Base-by-base conservation (phyloP, 1,140 invertebrate species). In the Brachionus calyciflorus region DNA sequence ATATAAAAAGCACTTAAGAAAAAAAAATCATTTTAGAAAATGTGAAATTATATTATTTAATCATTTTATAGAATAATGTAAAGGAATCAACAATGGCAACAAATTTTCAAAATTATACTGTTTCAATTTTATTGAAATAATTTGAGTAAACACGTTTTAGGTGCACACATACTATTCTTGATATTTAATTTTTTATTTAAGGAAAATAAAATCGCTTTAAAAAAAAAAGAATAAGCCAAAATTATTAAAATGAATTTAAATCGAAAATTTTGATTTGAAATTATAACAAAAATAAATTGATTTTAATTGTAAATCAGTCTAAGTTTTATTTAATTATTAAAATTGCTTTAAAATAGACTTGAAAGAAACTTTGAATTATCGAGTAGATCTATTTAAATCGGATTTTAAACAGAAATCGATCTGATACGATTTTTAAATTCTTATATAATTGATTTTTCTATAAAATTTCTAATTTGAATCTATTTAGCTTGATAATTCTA, bases 71-170 rank as follows among this genome's bases (percentile, higher is more conserved):
- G 55, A 60, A 60, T 60, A 60, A 60, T 60, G 37, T 33, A 9
- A n/a, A 60, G 55, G 55, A 60, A 60, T 30, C 37, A 60, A 37
- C 55, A 60, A 60, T 60, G 55, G 55, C 55, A 60, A 37, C 55
- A 60, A 60, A 33, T 60, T 57, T 60, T 60, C 28, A 37, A 60
- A 60, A 60, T 60, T 60, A 60, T 37, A 60, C 55, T 60, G 55
- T 60, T 60, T 60, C 55, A 60, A 37, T 60, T 60, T 37, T 60
- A 60, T 33, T 60, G 37, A 60, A 60, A 37, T 5, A 37, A 33
- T 33, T 60, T 60, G 55, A 60, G 37, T 60, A 60, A 60, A 60
- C 55, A 60, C 55, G 55, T 60, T 60, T 60, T 60, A 60, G 17
- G 30, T 37, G 55, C 55, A 60, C n/a, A n/a, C 55, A 60, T 60